These are phyloP conservation scores for Medauroidea extradentata DNA, from an alignment of 1,140 invertebrate species.

Conservation along the genomic window DNA sequence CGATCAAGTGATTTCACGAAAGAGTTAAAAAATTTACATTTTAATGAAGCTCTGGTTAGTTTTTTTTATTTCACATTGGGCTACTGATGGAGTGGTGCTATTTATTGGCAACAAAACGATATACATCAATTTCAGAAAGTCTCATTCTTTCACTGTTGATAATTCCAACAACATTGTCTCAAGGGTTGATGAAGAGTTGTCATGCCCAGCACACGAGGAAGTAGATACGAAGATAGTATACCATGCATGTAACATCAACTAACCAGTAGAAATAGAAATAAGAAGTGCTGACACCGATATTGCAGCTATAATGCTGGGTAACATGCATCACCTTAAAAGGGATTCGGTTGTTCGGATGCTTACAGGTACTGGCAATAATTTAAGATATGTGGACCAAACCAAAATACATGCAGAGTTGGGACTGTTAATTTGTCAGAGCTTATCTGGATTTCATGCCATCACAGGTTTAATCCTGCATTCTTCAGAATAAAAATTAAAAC, in stretches of 20 bases:
- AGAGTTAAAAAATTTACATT: background rate
- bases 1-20: background rate
- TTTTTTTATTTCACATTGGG: background rate
- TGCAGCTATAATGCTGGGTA: slow-evolving; percentile 16
- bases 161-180: slow-evolving; percentile 15
- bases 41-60: background rate
- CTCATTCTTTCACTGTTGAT: background rate
- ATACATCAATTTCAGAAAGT: background rate
- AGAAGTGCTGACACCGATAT: slow-evolving; percentile 27
- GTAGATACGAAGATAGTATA: slow-evolving; percentile 32
- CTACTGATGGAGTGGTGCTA: background rate
- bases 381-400: too few species aligned
- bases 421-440: too few species aligned
- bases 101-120: background rate
- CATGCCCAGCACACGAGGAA: slow-evolving; percentile 29
- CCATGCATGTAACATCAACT: slow-evolving; percentile 29
- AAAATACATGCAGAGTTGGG: too few species aligned
- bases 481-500: slow-evolving; percentile 22
- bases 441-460: too few species aligned
- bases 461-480: slow-evolving; percentile 14
- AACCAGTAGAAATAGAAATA: slow-evolving; percentile 20
- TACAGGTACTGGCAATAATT: too few species aligned
- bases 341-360: background rate
- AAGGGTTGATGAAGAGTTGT: slow-evolving; percentile 14
- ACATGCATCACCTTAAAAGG: background rate